A percentile compares a stretch with the other conserved stretches of the same genome.
phyloP scores from a whole-genome alignment of 2,888 invertebrate genomes.

The Margaritifera margaritifera region DNA sequence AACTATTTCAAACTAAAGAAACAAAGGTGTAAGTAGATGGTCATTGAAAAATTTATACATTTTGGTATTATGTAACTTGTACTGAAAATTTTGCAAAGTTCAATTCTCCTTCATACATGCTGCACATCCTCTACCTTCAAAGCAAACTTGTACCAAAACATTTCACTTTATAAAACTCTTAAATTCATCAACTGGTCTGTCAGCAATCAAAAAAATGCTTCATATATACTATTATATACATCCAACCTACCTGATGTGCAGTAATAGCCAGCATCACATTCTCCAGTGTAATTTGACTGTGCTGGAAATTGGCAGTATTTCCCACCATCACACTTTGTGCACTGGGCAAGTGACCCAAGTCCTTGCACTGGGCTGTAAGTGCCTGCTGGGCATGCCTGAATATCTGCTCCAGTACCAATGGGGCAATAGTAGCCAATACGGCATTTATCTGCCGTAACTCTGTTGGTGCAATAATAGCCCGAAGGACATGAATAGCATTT shows the following conservation, averaged over 20 bases:
- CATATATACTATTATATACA: not conserved
- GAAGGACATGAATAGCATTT: constrained; percentile 67
- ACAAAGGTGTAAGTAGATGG: no score
- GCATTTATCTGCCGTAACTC: constrained; percentile 65
- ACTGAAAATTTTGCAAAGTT: no score
- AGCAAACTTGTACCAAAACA: no score
- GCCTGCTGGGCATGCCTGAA: constrained; percentile 67
- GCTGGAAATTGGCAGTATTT: constrained; percentile 63
- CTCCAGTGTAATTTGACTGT: constrained; percentile 49
- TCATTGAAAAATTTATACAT: no score
- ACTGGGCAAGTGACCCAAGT: constrained; percentile 53
- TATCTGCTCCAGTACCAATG: constrained; percentile 64
- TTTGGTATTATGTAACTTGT: no score
- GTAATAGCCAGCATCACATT: constrained; percentile 67
- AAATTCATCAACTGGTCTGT: no score
- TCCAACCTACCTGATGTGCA: constrained; percentile 58
- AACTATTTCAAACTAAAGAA: no score
- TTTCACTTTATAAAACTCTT: no score
- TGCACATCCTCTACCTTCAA: no score
- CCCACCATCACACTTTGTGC: constrained; percentile 69
- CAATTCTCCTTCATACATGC: no score
- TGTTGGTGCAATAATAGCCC: constrained; percentile 64
- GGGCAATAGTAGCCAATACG: constrained; percentile 67
- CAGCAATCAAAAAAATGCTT: not conserved
- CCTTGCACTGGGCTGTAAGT: constrained; percentile 64